Conservation (phyloP, 2,888 invertebrate species). For the Allacma fusca region DNA sequence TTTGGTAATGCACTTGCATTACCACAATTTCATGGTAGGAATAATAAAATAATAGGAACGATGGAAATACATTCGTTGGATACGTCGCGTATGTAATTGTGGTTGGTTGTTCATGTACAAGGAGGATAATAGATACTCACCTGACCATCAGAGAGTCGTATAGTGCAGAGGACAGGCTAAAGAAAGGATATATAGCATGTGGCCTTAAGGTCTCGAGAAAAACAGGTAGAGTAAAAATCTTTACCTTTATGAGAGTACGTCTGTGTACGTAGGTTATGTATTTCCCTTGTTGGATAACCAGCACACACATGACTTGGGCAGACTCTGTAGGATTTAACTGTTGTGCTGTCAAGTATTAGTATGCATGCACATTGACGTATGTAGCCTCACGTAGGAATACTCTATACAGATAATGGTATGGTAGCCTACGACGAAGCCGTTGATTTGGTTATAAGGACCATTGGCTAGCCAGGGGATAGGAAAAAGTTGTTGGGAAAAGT, state of each 20-base stretch:
- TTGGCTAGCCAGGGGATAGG: constrained; percentile 20
- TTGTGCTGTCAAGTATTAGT: not conserved
- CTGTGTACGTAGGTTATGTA: not conserved
- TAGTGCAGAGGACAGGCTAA: not conserved
- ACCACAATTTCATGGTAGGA: constrained; percentile 4
- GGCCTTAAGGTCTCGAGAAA: constrained; percentile 4
- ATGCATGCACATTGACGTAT: not conserved
- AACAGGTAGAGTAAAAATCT: not conserved
- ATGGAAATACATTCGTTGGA: not conserved
- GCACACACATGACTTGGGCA: not conserved
- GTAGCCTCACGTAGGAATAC: not conserved
- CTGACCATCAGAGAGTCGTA: not conserved
- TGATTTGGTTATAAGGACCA: constrained; percentile 1
- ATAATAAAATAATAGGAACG: not conserved
- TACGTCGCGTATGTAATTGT: not conserved
- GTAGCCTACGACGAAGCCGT: not conserved
- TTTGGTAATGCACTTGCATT: not conserved
- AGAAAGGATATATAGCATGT: not conserved
- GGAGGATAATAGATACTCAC: not conserved
- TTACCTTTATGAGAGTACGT: no score
- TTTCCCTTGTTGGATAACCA: not conserved
- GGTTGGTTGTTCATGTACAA: not conserved
- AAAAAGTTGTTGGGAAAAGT: constrained; percentile 29
- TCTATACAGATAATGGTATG: not conserved
- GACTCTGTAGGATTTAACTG: not conserved